Evolutionary conservation across 2,797 vertebrate genomes (phyloP).

Genomic region (Lateolabrax maculatus): DNA sequence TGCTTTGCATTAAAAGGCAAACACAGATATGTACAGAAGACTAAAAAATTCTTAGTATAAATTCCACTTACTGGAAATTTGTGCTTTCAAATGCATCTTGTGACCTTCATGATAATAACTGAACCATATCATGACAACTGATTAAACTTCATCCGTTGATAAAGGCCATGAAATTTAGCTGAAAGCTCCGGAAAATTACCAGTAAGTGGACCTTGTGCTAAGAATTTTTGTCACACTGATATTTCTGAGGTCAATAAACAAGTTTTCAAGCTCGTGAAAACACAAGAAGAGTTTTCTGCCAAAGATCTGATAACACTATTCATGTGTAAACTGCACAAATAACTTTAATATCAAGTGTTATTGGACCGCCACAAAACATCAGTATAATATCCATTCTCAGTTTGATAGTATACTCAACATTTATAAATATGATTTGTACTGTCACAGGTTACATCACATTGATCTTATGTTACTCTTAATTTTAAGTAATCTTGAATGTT

Average conservation of each 20-base stretch:
- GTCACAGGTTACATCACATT: neutral
- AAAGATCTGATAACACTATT: neutral
- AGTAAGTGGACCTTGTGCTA: neutral
- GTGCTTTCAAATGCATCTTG: neutral
- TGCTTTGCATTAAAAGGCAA: neutral
- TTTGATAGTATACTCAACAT: neutral
- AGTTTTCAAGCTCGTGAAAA: neutral
- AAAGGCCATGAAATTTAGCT: neutral
- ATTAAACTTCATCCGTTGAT: no score
- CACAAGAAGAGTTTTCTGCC: neutral
- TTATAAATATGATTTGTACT: neutral
- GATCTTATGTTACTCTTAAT: neutral
- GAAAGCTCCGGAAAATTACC: neutral
- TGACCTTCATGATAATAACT: slow-evolving; percentile 12
- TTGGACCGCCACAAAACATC: neutral
- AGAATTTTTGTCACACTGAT: neutral
- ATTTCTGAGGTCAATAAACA: neutral
- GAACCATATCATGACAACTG: no score
- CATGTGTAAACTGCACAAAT: neutral
- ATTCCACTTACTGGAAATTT: neutral
- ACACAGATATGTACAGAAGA: neutral
- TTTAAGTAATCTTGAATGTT: slow-evolving; percentile 45
- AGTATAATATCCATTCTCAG: neutral
- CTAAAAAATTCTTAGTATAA: neutral
- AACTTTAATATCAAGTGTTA: neutral